Evolutionary conservation across 1,140 invertebrate genomes (phyloP).

Genomic region (Eubasilissa regina): DNA sequence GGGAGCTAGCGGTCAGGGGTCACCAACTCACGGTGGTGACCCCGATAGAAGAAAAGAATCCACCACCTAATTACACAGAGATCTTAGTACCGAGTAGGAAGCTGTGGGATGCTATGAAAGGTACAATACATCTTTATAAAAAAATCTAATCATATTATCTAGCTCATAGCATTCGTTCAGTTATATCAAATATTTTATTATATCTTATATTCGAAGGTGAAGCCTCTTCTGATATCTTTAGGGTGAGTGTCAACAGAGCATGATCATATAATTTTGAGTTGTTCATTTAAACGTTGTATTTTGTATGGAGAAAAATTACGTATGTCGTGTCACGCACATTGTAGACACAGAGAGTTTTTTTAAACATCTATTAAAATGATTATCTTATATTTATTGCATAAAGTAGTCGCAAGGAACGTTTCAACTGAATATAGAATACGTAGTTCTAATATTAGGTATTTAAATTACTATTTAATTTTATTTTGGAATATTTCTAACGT

Average conservation of each 20-base stretch:
- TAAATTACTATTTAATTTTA: neutral
- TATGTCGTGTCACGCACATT: too few species aligned
- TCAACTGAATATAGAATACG: neutral
- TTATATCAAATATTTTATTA: too few species aligned
- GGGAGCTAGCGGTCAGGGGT: constrained; percentile 49
- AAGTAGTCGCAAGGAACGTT: neutral
- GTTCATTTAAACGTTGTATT: too few species aligned
- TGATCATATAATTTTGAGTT: too few species aligned
- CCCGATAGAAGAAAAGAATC: constrained; percentile 42
- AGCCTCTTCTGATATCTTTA: too few species aligned
- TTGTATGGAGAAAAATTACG: too few species aligned
- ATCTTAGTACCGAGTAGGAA: constrained; percentile 50
- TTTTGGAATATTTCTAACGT: neutral
- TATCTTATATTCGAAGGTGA: too few species aligned
- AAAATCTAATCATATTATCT: neutral
- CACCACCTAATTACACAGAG: constrained; percentile 46
- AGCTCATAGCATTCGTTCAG: neutral
- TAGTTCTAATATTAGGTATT: neutral
- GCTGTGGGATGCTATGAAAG: constrained; percentile 47
- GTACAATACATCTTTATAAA: too few species aligned
- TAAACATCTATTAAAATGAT: too few species aligned
- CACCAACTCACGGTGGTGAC: constrained; percentile 54
- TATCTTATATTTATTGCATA: neutral
- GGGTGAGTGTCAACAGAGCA: too few species aligned
- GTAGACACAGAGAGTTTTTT: too few species aligned